Evolutionary conservation across 2,888 invertebrate genomes (phyloP).

Genomic region (Euproctis similis): DNA sequence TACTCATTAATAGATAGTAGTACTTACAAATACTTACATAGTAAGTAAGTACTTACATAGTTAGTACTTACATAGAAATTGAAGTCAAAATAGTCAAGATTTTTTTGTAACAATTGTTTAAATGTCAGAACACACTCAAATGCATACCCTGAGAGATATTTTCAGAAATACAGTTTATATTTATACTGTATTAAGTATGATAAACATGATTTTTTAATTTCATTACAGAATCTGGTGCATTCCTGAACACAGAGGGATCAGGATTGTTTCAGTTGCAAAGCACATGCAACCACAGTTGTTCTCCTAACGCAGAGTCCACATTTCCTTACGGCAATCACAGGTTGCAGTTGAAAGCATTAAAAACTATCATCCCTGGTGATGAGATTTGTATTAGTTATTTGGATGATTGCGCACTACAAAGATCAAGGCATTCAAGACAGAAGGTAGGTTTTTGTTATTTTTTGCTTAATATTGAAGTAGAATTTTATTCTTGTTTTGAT

Average conservation of each 20-base stretch:
- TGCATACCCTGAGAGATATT: too few relatives aligned
- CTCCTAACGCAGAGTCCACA: constrained; percentile 89
- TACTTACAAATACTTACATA: too few relatives aligned
- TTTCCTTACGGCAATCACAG: constrained; percentile 89
- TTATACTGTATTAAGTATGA: too few relatives aligned
- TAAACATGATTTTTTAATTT: neutral
- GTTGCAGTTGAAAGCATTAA: constrained; percentile 82
- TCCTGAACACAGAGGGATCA: constrained; percentile 94
- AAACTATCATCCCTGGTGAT: constrained; percentile 84
- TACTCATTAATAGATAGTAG: too few relatives aligned
- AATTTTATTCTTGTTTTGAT: neutral
- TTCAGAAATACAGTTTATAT: too few relatives aligned
- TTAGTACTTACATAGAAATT: too few relatives aligned
- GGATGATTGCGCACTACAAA: constrained; percentile 86
- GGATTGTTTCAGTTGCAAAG: constrained; percentile 92
- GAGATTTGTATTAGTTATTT: constrained; percentile 95
- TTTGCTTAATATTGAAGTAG: neutral
- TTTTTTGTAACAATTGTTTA: too few relatives aligned
- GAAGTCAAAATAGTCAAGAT: too few relatives aligned
- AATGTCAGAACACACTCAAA: too few relatives aligned
- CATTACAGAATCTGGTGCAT: constrained; percentile 79
- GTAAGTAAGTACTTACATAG: too few relatives aligned
- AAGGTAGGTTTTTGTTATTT: constrained; percentile 79
- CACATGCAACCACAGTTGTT: constrained; percentile 93
- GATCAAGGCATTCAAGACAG: constrained; percentile 91